These are phyloP conservation scores for Festucalex cinctus DNA, from an alignment of 2,113 vertebrate genomes.

Conservation along the genomic window DNA sequence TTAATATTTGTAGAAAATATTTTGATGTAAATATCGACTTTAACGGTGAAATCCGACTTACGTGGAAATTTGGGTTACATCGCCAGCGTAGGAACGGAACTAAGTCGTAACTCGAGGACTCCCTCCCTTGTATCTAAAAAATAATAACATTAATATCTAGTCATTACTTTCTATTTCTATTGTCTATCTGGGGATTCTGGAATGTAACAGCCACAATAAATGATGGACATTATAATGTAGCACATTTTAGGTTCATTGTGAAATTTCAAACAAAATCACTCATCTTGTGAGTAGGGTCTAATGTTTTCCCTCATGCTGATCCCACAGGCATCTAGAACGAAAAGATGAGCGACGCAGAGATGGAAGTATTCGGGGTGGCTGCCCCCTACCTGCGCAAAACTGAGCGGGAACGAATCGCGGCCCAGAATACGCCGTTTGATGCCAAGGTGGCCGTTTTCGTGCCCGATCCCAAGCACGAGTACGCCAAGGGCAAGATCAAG, in stretches of 20 bases:
- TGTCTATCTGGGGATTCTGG: no score
- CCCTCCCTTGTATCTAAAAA: no score
- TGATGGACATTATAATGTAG: no score
- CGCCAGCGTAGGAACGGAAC: no score
- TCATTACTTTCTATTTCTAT: no score
- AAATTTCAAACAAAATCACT: not conserved
- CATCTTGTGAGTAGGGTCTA: not conserved
- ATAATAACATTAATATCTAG: no score
- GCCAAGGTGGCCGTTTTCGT: constrained; percentile 74
- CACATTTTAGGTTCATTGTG: not conserved
- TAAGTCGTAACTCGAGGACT: no score
- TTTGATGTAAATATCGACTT: no score
- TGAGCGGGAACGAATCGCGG: constrained; percentile 77
- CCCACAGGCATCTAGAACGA: not conserved
- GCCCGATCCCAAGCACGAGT: constrained; percentile 70
- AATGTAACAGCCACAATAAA: no score
- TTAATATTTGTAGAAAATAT: no score
- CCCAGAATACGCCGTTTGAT: constrained; percentile 74
- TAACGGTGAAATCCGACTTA: no score
- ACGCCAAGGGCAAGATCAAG: constrained; percentile 72
- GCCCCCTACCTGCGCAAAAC: constrained; percentile 77
- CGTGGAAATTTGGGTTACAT: no score
- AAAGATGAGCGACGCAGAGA: constrained; percentile 74
- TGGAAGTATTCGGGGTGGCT: constrained; percentile 75
- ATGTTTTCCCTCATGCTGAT: not conserved